Evolutionary conservation across 2,888 invertebrate species (phyloP).

Genomic region (Cephus nigrinus): DNA sequence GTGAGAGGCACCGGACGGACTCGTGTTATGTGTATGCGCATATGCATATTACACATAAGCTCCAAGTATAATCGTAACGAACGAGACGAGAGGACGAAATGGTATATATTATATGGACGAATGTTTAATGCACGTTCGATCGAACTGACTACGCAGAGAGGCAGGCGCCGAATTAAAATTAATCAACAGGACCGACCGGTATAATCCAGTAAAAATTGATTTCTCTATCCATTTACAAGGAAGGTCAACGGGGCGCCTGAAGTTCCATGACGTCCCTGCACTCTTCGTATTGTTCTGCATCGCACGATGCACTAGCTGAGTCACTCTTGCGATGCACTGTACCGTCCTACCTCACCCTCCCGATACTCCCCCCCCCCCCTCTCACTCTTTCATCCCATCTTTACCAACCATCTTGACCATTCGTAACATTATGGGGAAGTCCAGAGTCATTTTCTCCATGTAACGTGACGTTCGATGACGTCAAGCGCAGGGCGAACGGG

Average conservation of each 20-base stretch:
- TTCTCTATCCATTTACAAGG: neutral
- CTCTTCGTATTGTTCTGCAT: neutral
- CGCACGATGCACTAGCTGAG: constrained; percentile 34
- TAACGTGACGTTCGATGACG: neutral
- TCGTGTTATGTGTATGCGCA: neutral
- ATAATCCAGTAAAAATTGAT: neutral
- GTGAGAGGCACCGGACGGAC: constrained; percentile 15
- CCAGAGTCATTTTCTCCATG: neutral
- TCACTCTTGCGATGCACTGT: constrained; percentile 27
- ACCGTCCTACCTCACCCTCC: neutral
- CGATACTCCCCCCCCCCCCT: neutral
- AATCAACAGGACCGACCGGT: neutral
- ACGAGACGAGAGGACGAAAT: neutral
- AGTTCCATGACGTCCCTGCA: neutral
- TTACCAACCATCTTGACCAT: neutral
- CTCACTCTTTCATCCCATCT: neutral
- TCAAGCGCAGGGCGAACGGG: constrained; percentile 1
- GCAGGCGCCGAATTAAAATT: neutral
- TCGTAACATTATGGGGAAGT: neutral
- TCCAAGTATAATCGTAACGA: neutral
- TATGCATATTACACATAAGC: neutral
- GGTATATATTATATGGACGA: neutral
- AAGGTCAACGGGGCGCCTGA: neutral
- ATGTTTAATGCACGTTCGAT: neutral
- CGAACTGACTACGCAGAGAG: neutral